These are phyloP conservation scores for Alouatta caraya DNA, from an alignment of 2,797 vertebrate species.

Conservation along the genomic window DNA sequence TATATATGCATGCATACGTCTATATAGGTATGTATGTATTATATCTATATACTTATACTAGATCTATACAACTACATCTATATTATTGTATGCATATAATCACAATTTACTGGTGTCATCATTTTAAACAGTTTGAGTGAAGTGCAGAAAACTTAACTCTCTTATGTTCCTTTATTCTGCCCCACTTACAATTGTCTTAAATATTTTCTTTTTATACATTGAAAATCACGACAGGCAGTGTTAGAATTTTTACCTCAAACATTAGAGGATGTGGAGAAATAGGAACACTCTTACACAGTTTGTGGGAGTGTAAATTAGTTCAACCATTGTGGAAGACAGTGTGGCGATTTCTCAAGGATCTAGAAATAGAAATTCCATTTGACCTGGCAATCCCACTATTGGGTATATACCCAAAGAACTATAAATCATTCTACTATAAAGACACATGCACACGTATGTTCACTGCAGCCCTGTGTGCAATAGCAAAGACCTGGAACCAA, in stretches of 20 bases:
- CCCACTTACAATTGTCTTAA: not conserved
- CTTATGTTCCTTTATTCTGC: not conserved
- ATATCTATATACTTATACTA: not conserved
- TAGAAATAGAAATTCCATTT: no score
- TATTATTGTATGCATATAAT: not conserved
- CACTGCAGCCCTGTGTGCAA: no score
- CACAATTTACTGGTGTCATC: not conserved
- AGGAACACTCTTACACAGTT: no score
- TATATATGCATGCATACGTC: not conserved
- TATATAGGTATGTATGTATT: not conserved
- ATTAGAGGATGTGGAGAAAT: not conserved
- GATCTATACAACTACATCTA: not conserved
- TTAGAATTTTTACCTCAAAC: not conserved
- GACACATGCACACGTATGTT: no score
- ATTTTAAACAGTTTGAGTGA: not conserved
- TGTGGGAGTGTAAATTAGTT: no score
- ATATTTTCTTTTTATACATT: not conserved
- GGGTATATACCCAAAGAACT: no score
- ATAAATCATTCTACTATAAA: no score
- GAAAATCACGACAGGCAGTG: not conserved
- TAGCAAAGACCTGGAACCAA: no score
- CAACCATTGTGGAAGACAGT: no score
- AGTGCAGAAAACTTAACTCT: not conserved
- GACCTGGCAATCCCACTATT: no score
- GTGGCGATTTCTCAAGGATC: no score